Evolutionary conservation across 2,797 vertebrate species (phyloP), one percentile per base, ranked within the genome.

Genomic region (Bradypus variegatus): DNA sequence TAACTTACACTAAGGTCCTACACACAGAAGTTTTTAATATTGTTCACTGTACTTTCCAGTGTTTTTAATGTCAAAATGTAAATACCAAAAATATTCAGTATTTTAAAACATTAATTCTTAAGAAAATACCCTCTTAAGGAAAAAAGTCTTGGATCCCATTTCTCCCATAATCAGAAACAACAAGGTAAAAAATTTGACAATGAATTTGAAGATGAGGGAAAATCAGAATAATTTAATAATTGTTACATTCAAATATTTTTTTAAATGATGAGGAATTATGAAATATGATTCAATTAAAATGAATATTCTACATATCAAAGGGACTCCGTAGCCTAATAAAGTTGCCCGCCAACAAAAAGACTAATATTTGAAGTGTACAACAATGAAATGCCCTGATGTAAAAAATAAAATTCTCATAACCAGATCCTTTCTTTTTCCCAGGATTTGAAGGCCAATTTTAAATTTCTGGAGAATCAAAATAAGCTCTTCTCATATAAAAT

Each of bases 271-370:
- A 55, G 27, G 36, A 92, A 86, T 89, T 92, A 91, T 21, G 18
- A 73, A 83, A 94, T 62, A 86, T n/a, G 50, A 11, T 33, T 81
- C 25, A 73, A 85, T 86, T 86, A 85, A 79, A 92, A 90, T 75
- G 41, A 73, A 60, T 62, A 65, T 41, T 91, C 36, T 75, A 69
- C 38, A 65, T 16, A 73, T 75, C 58, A 94, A 89, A 91, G 58
- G 38, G 12, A 70, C 31, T 67, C 53, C 55, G 36, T 13, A 82
- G n/a, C 11, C 55, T 64, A 76, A 95, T 55, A 69, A 73, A 91
- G 31, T 27, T 4, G 36, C 27, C 62, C 62, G 53, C 62, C 15
- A 86, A 88, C 75, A 88, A 73, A 86, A 41, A 80, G 88, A 70
- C 48, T 69, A 88, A 88, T 38, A 78, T 60, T 58, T 83, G 36